Conservation (phyloP, 1,140 invertebrate genomes). For the Drosophila repletoides region DNA sequence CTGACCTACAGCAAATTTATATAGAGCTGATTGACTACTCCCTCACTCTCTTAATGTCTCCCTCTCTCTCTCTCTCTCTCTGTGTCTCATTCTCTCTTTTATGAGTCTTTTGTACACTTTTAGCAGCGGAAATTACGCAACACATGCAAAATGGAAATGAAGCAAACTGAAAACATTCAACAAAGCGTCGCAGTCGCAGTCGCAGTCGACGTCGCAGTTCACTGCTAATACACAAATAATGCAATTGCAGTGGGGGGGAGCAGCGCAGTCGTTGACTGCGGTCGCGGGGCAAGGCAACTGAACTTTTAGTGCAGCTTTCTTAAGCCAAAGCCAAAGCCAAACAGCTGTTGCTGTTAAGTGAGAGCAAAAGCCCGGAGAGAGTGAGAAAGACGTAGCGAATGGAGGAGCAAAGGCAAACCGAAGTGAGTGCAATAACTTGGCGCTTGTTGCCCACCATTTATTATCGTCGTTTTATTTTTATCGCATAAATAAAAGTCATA, state of each 20-base stretch:
- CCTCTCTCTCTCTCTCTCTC: neutral
- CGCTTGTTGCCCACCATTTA: conserved; percentile 68
- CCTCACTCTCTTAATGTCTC: conserved; percentile 1
- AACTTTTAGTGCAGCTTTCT: conserved; percentile 73
- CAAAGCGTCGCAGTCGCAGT: conserved; percentile 2
- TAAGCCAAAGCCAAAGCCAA: conserved; percentile 53
- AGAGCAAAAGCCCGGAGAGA: neutral
- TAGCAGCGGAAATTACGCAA: conserved; percentile 69
- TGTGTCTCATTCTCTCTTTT: conserved; percentile 2
- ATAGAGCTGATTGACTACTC: conserved; percentile 30
- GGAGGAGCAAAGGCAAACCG: neutral
- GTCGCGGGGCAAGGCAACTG: conserved; percentile 61
- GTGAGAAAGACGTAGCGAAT: neutral
- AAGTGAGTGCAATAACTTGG: conserved; percentile 70
- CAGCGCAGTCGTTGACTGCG: conserved; percentile 12
- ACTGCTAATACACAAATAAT: conserved; percentile 73
- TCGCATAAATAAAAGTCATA: conserved; percentile 74
- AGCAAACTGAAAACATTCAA: conserved; percentile 47
- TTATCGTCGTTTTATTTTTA: conserved; percentile 79
- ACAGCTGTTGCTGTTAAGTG: conserved; percentile 60
- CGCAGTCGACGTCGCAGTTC: conserved; percentile 11
- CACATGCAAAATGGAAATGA: conserved; percentile 68
- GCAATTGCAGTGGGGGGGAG: conserved; percentile 55
- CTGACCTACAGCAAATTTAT: conserved; percentile 59
- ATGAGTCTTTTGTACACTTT: conserved; percentile 24